Base-by-base conservation (phyloP, 2,888 invertebrate species). In the Lochmaea crataegi region DNA sequence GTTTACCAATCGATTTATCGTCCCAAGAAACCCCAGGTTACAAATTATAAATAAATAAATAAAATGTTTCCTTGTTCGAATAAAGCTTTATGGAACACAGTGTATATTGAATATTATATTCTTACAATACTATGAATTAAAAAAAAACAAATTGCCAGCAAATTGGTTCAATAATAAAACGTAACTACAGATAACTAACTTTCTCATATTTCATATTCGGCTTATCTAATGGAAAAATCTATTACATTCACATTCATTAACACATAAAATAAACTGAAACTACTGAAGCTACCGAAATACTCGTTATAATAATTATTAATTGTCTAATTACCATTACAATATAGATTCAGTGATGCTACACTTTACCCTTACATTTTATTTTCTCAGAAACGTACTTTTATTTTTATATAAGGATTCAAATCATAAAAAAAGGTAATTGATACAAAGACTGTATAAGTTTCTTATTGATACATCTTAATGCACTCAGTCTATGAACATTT, bases 271-370 rank as follows among this genome's bases (percentile, higher is more conserved):
- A 65, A 14, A 70, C 32, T 70, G 64, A 42, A 42, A 63, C 12
- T 18, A 42, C 42, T 42, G 51, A 68, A 68, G 68, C 61, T 58
- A 51, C 70, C 70, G 61, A 70, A 70, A 66, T 68, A 63, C 63
- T 73, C 74, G 68, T 75, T 75, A 73, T 42, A 45, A 67, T 56
- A 42, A 22, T 70, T 64, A 70, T 57, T 70, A 70, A 70, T 70
- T 70, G 65, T 53, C 64, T 70, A 42, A 65, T 70, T 70, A 70
- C 57, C 64, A 70, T 70, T 65, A 42, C 42, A 70, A 70, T 60
- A 26, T 22, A 57, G 32, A 38, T 38, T 38, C 12, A 38, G 63
- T 63, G 60, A 41, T 38, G 60, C 16, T 53, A 38, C 38, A 11
- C 64, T 66, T 45, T 26, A 45, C 58, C 61, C 66, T 51, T 57